A percentile compares a stretch with the other conserved stretches of the same genome.
Conservation (phyloP, 2,113 vertebrate genomes). For the Marmota flaviventris region DNA sequence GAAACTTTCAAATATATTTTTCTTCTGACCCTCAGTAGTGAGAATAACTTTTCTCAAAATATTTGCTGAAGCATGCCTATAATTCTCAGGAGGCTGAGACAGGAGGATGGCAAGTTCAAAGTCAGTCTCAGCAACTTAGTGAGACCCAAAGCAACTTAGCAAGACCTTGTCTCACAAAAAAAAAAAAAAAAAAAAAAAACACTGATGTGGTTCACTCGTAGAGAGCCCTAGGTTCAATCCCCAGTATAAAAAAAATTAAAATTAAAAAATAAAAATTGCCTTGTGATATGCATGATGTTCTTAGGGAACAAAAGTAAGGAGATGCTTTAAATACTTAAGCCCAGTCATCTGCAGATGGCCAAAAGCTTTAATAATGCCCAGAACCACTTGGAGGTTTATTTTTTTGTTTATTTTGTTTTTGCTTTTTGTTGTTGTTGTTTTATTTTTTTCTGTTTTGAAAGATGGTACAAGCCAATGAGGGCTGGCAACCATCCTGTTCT, state of each 20-base stretch:
- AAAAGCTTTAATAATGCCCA: neutral
- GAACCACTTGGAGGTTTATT: neutral
- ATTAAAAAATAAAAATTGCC: too few relatives aligned
- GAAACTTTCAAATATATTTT: conserved; percentile 14
- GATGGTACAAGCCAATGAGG: neutral
- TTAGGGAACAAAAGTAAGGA: conserved; percentile 37
- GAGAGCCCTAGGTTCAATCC: too few relatives aligned
- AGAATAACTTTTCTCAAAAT: conserved; percentile 24
- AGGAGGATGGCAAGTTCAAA: too few relatives aligned
- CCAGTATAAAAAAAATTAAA: too few relatives aligned
- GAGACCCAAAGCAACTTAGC: too few relatives aligned
- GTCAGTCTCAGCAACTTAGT: too few relatives aligned
- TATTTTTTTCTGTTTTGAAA: neutral
- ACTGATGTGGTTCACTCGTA: too few relatives aligned
- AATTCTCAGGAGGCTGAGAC: too few relatives aligned
- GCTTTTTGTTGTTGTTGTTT: neutral
- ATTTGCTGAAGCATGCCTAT: neutral
- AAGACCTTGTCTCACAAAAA: too few relatives aligned
- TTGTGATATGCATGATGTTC: neutral
- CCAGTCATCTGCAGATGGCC: neutral
- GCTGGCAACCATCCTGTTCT: neutral
- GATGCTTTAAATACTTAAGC: conserved; percentile 37
- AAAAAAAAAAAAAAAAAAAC: too few relatives aligned
- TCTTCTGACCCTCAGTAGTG: neutral
- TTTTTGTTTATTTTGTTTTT: neutral